Base-by-base conservation (phyloP, 2,888 invertebrate species). In the Tachina fera region DNA sequence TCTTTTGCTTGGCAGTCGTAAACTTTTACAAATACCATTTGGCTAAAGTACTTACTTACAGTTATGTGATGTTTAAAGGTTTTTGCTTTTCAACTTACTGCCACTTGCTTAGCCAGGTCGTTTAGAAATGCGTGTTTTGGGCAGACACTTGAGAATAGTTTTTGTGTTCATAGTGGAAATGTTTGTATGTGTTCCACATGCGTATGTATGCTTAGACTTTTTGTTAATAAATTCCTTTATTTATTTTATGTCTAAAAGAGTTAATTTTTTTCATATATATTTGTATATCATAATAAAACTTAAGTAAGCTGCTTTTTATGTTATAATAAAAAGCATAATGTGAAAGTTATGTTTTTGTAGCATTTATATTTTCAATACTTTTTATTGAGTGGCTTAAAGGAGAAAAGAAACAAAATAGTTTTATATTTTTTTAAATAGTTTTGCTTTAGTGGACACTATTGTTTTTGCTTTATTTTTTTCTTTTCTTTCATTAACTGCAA, bases 21-120 rank as follows among this genome's bases (percentile, higher is more conserved):
- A 77, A 78, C 60, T 61, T 53, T 61, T n/a, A 16, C 16, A 53
- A 70, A 70, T 61, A 53, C 51, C 70, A 31, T 78, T 60, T 43
- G 70, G 49, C 49, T 61, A 14, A 67, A 77, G 76, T 77, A 49
- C 49, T 49, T 77, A 49, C 49, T 49, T 56, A 22, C 13, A 47
- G 76, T 77, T 67, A 56, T 65, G 56, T 51, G 43, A 22, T 53
- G 53, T 47, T 72, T 53, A 45, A 19, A 14, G 43, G 22, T 65
- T 58, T 31, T 67, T 67, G 31, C 31, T 31, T 16, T 63, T 49
- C 9, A 22, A 6, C 39, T 14, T 6, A n/a, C 16, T 70, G 41
- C 22, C 47, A 31, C 39, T 61, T 39, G 16, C 19, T 61, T 9
- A 41, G 47, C n/a, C 47, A 45, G 11, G 19, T 22, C 49, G 8